These are phyloP conservation scores for Phrynocephalus vlangalii DNA, from an alignment of 2,797 vertebrate genomes.

Conservation along the genomic window DNA sequence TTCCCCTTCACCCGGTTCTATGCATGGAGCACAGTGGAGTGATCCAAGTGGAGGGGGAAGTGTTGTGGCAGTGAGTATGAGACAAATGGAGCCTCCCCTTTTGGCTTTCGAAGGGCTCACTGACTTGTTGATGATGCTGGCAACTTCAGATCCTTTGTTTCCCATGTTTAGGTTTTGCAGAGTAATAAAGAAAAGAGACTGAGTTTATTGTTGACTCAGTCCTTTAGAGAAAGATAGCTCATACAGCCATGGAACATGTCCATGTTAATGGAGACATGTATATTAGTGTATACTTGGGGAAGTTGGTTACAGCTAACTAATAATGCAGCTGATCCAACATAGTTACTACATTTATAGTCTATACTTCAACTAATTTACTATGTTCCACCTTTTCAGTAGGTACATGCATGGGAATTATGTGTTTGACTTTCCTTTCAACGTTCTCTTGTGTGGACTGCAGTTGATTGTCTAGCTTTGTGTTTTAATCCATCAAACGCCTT, in stretches of 20 bases:
- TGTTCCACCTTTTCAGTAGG: background rate
- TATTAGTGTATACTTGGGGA: background rate
- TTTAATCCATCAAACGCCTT: background rate
- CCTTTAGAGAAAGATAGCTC: too few relatives aligned
- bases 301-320: background rate
- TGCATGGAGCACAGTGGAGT: too few relatives aligned
- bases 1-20: too few relatives aligned
- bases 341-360: background rate
- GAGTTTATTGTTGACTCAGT: background rate
- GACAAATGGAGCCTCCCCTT: too few relatives aligned
- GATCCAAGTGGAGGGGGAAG: too few relatives aligned
- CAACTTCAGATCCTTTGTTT: background rate
- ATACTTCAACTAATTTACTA: background rate
- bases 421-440: background rate
- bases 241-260: too few relatives aligned
- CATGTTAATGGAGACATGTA: background rate
- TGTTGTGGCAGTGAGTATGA: background rate
- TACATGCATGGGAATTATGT: background rate
- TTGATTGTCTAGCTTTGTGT: background rate
- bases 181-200: background rate
- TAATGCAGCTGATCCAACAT: background rate
- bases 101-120: background rate
- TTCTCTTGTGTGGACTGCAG: background rate
- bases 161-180: background rate
- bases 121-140: background rate